Evolutionary conservation across 2,797 vertebrate genomes (phyloP), one percentile per base, ranked within the genome.

Genomic region (Sebastes nivosus): DNA sequence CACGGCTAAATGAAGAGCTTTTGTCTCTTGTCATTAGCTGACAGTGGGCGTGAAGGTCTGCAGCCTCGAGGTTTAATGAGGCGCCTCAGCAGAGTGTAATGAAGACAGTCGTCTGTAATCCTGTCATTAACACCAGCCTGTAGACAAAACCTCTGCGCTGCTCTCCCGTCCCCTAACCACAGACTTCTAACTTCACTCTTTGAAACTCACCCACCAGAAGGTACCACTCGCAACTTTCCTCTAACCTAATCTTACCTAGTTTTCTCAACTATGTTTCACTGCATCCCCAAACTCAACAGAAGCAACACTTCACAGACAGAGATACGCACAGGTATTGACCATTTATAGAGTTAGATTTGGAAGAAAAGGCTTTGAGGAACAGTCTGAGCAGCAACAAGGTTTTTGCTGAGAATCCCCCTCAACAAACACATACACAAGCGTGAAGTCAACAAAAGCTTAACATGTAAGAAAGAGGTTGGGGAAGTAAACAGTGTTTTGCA

Each of bases 51-150:
- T 18, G 59, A 18, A 75, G 63, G 73, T 68, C 68, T 76, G 67
- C 2, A 38, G 72, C 59, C 67, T 34, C 22, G 32, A 82, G 80
- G 72, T 79, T 77, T 83, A 87, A 80, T 82, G 83, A 83, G 74
- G 9, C 4, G 50, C 50, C 50, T 54, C 50, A 54, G 50, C 50
- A 54, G 50, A 54, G 50, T 54, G 10, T 54, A 54, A 54, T 54
- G 20, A 54, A 54, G 70, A 72, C 69, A 4, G 58, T 63, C 14
- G n/a, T 67, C 38, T 73, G 25, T 69, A 72, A 89, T 83, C 72
- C 22, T 65, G 54, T 84, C 80, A 85, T 88, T 83, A 83, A 75
- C 81, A 54, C 50, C 63, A 18, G 66, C 22, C 58, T 60, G 50
- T 30, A 30, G 68, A 61, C 46, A n/a, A 12, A 29, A 50, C 16